Percentiles rank a stretch among this genome's conserved stretches.
Conservation (phyloP, 2,888 invertebrate genomes). For the Lucinisca nassula region DNA sequence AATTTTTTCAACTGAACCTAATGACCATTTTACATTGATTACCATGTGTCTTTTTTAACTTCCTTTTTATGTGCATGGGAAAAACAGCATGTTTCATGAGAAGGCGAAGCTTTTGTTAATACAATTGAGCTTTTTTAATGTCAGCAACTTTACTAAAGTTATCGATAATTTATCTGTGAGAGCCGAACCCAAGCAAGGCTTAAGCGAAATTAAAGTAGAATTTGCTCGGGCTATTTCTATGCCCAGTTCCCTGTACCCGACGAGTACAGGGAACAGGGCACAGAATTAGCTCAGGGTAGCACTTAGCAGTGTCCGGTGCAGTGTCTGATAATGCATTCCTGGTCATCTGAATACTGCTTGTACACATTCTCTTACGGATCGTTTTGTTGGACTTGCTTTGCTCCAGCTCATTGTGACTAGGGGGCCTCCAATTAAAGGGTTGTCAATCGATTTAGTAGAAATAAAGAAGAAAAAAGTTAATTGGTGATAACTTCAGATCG, state of each 20-base stretch:
- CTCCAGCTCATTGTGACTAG: neutral
- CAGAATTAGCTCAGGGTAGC: no score
- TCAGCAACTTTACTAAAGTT: neutral
- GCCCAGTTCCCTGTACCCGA: no score
- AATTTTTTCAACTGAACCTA: neutral
- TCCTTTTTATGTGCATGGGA: neutral
- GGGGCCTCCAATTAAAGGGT: neutral
- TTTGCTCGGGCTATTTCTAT: no score
- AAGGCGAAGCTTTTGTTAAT: neutral
- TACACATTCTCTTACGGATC: no score
- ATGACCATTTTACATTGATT: neutral
- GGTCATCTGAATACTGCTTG: no score
- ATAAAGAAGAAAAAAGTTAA: constrained; percentile 10
- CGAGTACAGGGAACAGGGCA: no score
- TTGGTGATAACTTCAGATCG: neutral
- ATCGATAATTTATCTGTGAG: neutral
- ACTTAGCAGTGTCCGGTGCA: no score
- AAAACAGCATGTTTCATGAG: neutral
- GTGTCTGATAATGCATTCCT: no score
- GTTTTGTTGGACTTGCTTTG: no score
- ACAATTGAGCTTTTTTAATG: neutral
- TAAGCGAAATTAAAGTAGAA: no score
- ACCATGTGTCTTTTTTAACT: neutral
- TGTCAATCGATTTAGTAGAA: neutral
- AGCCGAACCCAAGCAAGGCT: no score